Conservation (phyloP, 2,113 vertebrate genomes). For the pig (Sus scrofa) region DNA sequence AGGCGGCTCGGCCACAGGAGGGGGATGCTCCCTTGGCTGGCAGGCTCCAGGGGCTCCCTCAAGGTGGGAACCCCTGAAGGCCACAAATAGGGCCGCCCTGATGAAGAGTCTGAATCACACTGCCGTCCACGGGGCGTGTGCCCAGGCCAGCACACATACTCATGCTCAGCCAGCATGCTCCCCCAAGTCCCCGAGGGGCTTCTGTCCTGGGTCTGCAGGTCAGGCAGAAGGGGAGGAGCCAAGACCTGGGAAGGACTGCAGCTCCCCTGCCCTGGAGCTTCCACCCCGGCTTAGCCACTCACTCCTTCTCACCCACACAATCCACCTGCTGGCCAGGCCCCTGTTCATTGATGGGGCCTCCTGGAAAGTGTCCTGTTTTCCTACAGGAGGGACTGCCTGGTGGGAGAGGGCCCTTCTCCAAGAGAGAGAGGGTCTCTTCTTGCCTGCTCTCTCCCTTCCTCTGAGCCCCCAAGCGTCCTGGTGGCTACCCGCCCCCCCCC, state of each 20-base stretch:
- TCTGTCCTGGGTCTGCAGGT: neutral
- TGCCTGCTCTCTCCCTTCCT: neutral
- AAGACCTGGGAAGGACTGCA: neutral
- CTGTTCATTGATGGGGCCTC: neutral
- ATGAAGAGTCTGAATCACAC: neutral
- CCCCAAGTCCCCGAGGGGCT: neutral
- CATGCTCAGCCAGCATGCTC: neutral
- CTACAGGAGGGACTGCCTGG: neutral
- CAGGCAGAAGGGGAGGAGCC: neutral
- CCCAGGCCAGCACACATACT: neutral
- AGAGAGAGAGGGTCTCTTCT: neutral
- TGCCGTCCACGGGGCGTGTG: neutral
- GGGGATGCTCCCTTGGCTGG: neutral
- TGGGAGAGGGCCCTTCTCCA: neutral
- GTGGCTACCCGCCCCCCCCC: neutral
- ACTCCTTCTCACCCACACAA: neutral
- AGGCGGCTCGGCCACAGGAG: neutral
- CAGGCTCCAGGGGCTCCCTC: neutral
- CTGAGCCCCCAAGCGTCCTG: neutral
- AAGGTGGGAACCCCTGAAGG: neutral
- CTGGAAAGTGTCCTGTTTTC: neutral
- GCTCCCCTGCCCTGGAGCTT: neutral
- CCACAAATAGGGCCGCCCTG: neutral
- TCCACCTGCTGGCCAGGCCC: neutral
- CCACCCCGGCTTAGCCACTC: neutral